These are phyloP conservation scores for Glareola pratincola DNA, from an alignment of 2,113 vertebrate species.

Conservation along the genomic window DNA sequence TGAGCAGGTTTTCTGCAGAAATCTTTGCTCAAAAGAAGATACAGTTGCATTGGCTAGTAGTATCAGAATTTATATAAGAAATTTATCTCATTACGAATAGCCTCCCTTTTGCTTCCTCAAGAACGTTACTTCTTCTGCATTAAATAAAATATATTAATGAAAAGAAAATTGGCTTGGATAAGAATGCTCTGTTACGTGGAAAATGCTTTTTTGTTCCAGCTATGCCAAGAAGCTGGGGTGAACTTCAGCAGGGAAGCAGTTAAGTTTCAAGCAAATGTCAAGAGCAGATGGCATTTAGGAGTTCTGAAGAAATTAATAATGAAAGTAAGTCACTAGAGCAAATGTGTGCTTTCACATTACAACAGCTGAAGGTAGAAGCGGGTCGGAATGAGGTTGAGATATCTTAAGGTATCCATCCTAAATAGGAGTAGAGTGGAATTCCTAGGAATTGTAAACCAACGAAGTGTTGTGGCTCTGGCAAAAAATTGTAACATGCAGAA, in stretches of 20 bases:
- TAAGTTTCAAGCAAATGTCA: slow-evolving; percentile 4
- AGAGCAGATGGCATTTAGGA: not conserved
- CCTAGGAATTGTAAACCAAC: not conserved
- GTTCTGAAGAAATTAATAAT: slow-evolving; percentile 8
- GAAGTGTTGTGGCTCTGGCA: not conserved
- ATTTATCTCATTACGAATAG: not conserved
- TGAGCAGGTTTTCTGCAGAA: not conserved
- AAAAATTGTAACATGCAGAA: not conserved
- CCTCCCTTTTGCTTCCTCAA: not conserved
- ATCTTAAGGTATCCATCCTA: not conserved
- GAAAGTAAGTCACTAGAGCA: not conserved
- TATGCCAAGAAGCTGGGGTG: not conserved
- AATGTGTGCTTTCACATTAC: not conserved
- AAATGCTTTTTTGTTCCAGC: not conserved
- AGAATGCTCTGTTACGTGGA: not conserved
- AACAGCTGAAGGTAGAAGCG: not conserved
- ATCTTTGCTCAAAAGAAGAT: not conserved
- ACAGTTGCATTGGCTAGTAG: not conserved
- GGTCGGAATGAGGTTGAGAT: not conserved
- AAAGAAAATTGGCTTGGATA: not conserved
- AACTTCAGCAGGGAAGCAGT: not conserved
- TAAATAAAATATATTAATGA: not conserved
- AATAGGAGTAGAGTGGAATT: not conserved
- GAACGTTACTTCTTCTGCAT: not conserved
- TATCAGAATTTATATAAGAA: not conserved